Percentiles rank a stretch among this genome's conserved stretches.
Conservation (phyloP, 2,888 invertebrate species). For the Pediacus dermestoides region DNA sequence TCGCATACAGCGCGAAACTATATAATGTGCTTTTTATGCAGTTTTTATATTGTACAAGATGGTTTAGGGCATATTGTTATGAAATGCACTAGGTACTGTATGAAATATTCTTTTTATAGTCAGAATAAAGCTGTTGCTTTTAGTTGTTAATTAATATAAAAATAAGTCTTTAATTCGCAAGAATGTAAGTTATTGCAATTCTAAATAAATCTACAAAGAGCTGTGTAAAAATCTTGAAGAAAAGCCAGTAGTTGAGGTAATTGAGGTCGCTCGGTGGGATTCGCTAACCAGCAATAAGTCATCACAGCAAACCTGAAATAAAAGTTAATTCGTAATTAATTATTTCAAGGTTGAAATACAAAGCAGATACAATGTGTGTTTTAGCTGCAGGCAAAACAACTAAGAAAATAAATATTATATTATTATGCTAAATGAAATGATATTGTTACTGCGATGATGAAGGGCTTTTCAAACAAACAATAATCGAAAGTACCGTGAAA, state of each 20-base stretch:
- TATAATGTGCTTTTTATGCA: too few species aligned
- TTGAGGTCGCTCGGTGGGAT: constrained; percentile 62
- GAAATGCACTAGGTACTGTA: too few species aligned
- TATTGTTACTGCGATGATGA: not conserved
- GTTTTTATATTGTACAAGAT: too few species aligned
- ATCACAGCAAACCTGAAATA: constrained; percentile 64
- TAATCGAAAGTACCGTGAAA: not conserved
- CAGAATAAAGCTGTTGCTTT: too few species aligned
- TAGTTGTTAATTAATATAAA: constrained; percentile 3
- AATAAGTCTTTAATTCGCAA: constrained; percentile 2
- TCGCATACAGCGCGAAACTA: too few species aligned
- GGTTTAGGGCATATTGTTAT: too few species aligned
- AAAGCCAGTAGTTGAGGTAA: constrained; percentile 68
- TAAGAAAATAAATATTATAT: constrained; percentile 2
- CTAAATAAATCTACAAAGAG: constrained; percentile 66
- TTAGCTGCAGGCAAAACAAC: not conserved
- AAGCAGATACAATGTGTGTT: constrained; percentile 12
- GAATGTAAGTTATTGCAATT: constrained; percentile 10
- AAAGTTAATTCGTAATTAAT: constrained; percentile 15
- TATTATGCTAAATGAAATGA: constrained; percentile 1
- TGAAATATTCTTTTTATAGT: too few species aligned
- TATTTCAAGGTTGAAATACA: constrained; percentile 21
- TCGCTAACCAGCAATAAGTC: constrained; percentile 72
- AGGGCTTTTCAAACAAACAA: not conserved
- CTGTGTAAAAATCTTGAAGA: constrained; percentile 69